These are phyloP conservation scores for Galerucella nymphaeae DNA, from an alignment of 2,888 invertebrate species.

Conservation along the genomic window DNA sequence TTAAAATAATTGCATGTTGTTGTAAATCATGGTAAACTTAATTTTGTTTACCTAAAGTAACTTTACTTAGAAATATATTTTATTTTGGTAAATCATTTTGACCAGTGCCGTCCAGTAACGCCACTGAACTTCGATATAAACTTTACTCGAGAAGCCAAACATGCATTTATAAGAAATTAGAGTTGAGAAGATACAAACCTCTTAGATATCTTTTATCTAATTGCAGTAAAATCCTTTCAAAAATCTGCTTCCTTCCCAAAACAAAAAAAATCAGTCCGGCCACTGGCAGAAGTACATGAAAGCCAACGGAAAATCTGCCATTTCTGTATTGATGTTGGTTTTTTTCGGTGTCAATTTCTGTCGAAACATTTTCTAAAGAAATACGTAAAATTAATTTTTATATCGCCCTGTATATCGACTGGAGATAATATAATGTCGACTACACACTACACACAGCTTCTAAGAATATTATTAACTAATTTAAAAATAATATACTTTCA, in stretches of 20 bases:
- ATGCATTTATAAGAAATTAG: too few species aligned
- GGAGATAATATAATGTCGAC: too few species aligned
- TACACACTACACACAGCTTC: too few species aligned
- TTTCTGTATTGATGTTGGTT: conserved; percentile 36
- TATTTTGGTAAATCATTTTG: too few species aligned
- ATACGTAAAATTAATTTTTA: background rate
- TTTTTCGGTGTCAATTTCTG: conserved; percentile 32
- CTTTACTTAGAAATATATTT: too few species aligned
- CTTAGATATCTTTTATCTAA: conserved; percentile 69
- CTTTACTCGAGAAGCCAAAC: too few species aligned
- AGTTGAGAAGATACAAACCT: conserved; percentile 59
- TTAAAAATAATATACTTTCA: background rate
- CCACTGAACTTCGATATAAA: too few species aligned
- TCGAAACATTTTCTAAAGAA: conserved; percentile 44
- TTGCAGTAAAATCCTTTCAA: conserved; percentile 67
- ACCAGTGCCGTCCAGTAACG: too few species aligned
- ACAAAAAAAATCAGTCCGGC: conserved; percentile 68
- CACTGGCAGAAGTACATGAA: conserved; percentile 70
- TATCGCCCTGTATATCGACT: background rate
- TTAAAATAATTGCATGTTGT: background rate
- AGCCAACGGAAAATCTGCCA: conserved; percentile 40
- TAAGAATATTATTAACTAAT: background rate
- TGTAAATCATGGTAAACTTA: background rate
- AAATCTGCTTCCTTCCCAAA: conserved; percentile 69
- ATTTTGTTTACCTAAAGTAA: background rate